Base-by-base conservation (phyloP, 2,797 vertebrate genomes). In the Arnoldichthys spilopterus region DNA sequence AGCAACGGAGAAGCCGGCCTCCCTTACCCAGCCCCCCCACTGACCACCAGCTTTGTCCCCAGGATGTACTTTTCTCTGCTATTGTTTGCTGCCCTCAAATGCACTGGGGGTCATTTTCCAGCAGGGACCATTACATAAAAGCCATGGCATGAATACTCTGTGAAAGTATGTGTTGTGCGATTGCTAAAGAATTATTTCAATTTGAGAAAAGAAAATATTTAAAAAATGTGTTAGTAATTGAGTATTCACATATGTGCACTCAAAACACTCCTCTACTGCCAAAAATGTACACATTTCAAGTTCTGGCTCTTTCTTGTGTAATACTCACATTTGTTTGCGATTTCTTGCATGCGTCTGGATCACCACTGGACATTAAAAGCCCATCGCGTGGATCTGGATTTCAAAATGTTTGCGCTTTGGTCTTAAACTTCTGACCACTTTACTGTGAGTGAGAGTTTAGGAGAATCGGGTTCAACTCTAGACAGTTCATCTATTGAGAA, bases 1-100 rank as follows among this genome's bases (percentile, higher is more conserved):
- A 91, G 90, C 87, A 89, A 91, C 85, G 90, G 89, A 82, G 86
- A 90, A 86, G 86, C 88, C 84, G 78, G 82, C 81, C 82, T 87
- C 86, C 89, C 87, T 89, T 87, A 87, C 87, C 87, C 73, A 54
- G 58, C 47, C 86, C 88, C 84, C 76, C 76, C 85, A 87, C 87
- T 84, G 88, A 90, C 86, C 83, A 84, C 89, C 28, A 16, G 53
- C 69, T 47, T 91, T 86, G 90, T 88, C 87, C 86, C 89, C 84
- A 85, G 84, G 43, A 63, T 62, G 77, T 84, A 76, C 54, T 58
- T 64, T 74, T 70, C 68, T 28, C 56, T 16, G 24, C 53, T 68
- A 58, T 43, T 74, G 75, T 66, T 49, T 47, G 68, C 43, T 37
- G 49, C 24, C 59, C 63, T 66, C 32, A 76, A 81, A 74, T 69